Evolutionary conservation across 2,888 invertebrate genomes (phyloP), one percentile per base, ranked within the genome.

Genomic region (Rhingia rostrata): DNA sequence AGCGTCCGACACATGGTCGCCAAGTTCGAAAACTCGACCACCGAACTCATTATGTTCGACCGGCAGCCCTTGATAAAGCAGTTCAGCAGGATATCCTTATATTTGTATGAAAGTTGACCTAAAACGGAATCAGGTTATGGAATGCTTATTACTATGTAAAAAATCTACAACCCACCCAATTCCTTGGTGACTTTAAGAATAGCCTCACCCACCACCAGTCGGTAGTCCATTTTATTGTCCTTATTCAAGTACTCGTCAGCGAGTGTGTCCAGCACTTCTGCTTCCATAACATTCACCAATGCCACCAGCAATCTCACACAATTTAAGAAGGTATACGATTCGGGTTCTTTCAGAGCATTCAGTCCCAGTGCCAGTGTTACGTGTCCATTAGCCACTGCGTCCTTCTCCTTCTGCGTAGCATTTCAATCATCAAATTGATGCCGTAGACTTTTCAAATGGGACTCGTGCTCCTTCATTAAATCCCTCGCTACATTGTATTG

Each of bases 281-380:
- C 60, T 77, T 91, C 90, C 88, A 91, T 88, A 0, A 90, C 81
- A 74, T 90, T 87, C 9, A 90, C 86, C 47, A 92, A 63, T 1
- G 87, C 87, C 12, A 89, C 89, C 83, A 92, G 89, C 0, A 92
- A 80, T 4, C 90, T 88, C 37, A 92, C 90, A 49, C 91, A 90
- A 84, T 92, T 92, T 0, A 92, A 87, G 64, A 91, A 92, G 1
- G 90, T 89, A 53, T 91, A 92, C 2, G 91, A 91, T 47, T 92
- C 92, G 30, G 88, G 87, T 32, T 89, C 87, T 66, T 89, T 91
- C 0, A 92, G 87, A 0, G 89, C 88, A 14, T 88, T 86, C 70
- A 92, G 45, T 0, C 91, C 90, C 41, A 92, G 75, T 0, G 90
- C 91, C 22, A 91, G 86, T 3, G 92, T 88, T 0, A 89, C 86